Evolutionary conservation across 1,140 invertebrate genomes (phyloP), one percentile per base, ranked within the genome.

Genomic region (Lucilia sericata): DNA sequence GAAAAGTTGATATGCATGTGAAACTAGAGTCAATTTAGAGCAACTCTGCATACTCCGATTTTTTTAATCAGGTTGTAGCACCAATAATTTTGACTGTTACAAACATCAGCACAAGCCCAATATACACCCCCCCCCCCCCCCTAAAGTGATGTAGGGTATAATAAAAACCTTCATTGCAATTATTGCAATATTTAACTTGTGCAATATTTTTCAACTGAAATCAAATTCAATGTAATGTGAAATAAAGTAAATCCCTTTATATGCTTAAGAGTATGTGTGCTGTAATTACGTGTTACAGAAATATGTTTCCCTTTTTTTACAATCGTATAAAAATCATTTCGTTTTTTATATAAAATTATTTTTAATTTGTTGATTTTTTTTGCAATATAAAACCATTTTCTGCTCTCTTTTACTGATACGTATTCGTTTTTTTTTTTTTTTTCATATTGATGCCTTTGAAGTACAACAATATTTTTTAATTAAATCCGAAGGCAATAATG

Each of bases 381-480:
- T 21, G 51, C 12, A 14, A 12, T 17, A 55, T n/a, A 55, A 4
- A 55, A 55, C 13, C 51, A 70, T 21, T 21, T 21, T n/a, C 55
- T 78, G 36, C 36, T 42, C 14, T 60, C 17, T 25, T 25, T 19
- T 74, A 8, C 25, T 25, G 7, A 30, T 30, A 30, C 3, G 3
- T 30, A 8, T 42, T 42, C 25, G 70, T n/a, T 78, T 42, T 42
- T 19, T 78, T 10, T 47, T 51, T 80, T 49, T 80, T 51, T 49
- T n/a, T 80, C 0, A 19, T 80, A 21, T 21, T 80, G 76, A 80
- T 80, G 76, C 76, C 76, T 80, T 80, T 80, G 76, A 80, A 51
- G 76, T 80, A 49, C 42, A 80, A 49, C 76, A 80, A 80, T 51
- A 80, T 80, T 80, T 80, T 80, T 80, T 51, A 80, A 80, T 80